Conservation (phyloP, 2,113 vertebrate genomes). For the Catharus bicknelli region DNA sequence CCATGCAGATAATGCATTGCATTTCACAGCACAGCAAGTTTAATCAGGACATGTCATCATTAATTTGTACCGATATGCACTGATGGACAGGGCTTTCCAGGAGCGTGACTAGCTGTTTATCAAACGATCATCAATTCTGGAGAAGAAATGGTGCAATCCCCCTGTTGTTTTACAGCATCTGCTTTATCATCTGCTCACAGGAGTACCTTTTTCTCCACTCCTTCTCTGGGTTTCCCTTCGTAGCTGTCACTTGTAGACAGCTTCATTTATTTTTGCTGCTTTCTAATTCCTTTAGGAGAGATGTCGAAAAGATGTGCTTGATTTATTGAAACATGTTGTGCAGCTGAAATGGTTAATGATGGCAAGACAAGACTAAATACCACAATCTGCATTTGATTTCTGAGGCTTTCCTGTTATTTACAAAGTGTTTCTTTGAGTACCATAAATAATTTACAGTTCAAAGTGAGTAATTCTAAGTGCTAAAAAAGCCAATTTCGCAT, state of each 20-base stretch:
- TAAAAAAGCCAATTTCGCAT: slow-evolving; percentile 60
- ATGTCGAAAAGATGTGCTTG: not conserved
- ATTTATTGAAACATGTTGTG: slow-evolving; percentile 5
- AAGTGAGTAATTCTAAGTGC: slow-evolving; percentile 57
- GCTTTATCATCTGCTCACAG: slow-evolving; percentile 58
- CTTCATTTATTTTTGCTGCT: slow-evolving; percentile 64
- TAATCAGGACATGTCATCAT: slow-evolving; percentile 70
- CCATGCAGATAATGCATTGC: slow-evolving; percentile 58
- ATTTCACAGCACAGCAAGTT: slow-evolving; percentile 71
- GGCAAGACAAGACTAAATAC: slow-evolving; percentile 42
- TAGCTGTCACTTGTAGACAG: slow-evolving; percentile 59
- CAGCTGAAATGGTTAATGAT: slow-evolving; percentile 48
- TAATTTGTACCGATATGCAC: slow-evolving; percentile 66
- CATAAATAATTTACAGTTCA: slow-evolving; percentile 74
- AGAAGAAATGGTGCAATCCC: slow-evolving; percentile 35
- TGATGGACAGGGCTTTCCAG: slow-evolving; percentile 70
- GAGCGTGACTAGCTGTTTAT: slow-evolving; percentile 61
- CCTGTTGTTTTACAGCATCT: slow-evolving; percentile 65
- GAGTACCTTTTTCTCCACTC: not conserved
- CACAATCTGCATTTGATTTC: slow-evolving; percentile 64
- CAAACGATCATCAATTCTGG: slow-evolving; percentile 24
- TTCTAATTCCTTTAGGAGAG: slow-evolving; percentile 23
- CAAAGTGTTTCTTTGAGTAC: slow-evolving; percentile 50
- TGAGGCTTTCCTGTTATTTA: slow-evolving; percentile 70
- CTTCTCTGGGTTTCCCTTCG: slow-evolving; percentile 16